Evolutionary conservation across 2,888 invertebrate species (phyloP).

Genomic region (Lasioglossum pauxillum): DNA sequence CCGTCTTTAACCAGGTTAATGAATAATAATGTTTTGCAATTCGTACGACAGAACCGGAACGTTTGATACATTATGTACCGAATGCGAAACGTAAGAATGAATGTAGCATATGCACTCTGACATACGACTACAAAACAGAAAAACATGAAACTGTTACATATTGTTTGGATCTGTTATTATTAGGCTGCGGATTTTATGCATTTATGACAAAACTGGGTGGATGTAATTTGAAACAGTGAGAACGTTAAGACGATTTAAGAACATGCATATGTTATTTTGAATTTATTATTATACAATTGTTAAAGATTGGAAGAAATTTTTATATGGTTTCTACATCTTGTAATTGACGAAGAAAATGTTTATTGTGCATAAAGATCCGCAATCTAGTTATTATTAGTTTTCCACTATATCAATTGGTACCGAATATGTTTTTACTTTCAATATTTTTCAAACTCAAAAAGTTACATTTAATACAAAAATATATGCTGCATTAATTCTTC

Average conservation of each 20-base stretch:
- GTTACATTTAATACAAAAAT: background rate
- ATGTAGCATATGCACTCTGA: background rate
- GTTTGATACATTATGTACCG: background rate
- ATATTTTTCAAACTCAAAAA: background rate
- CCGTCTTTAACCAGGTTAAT: background rate
- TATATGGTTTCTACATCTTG: too few species aligned
- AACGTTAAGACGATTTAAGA: too few species aligned
- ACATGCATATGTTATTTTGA: too few species aligned
- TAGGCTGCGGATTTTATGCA: too few species aligned
- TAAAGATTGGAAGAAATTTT: too few species aligned
- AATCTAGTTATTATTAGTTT: too few species aligned
- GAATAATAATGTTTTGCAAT: background rate
- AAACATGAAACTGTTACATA: background rate
- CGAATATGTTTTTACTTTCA: background rate
- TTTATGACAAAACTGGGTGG: too few species aligned
- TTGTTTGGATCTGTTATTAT: background rate
- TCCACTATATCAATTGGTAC: background rate
- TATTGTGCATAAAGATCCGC: too few species aligned
- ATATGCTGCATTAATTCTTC: background rate
- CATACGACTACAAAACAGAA: background rate
- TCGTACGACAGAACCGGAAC: background rate
- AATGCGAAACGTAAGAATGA: background rate
- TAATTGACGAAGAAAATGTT: too few species aligned
- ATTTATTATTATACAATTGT: too few species aligned
- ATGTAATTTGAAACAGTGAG: too few species aligned